Evolutionary conservation across 2,888 invertebrate genomes (phyloP).

Genomic region (Oeneis ivallda): DNA sequence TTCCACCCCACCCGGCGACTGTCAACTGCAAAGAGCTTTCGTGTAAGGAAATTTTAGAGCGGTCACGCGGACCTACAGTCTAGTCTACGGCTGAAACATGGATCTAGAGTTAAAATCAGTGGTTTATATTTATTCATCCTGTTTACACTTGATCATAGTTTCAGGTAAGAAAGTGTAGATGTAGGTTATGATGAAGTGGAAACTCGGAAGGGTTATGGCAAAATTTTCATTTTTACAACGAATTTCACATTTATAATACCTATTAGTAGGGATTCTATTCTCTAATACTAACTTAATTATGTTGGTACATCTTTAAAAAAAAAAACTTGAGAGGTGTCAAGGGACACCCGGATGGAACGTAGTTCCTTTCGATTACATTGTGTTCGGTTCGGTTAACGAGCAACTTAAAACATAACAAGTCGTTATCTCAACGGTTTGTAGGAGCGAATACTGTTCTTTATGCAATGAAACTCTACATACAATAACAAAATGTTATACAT

Average conservation of each 20-base stretch:
- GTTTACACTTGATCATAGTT: background rate
- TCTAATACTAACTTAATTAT: no score
- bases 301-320: no score
- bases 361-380: no score
- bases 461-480: background rate
- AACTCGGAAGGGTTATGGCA: no score
- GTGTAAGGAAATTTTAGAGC: conserved; percentile 68
- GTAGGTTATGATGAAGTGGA: no score
- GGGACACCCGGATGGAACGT: no score
- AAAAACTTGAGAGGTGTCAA: no score
- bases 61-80: conserved; percentile 57
- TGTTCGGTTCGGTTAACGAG: no score
- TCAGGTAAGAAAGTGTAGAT: no score
- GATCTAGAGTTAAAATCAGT: conserved; percentile 30
- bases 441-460: conserved; percentile 20
- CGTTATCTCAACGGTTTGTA: conserved; percentile 41
- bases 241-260: no score
- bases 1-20: conserved; percentile 50
- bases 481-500: conserved; percentile 12
- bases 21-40: conserved; percentile 73
- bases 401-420: conserved; percentile 41
- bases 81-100: conserved; percentile 44
- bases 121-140: background rate
- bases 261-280: no score
- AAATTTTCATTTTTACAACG: no score